A percentile compares a stretch with the other conserved stretches of the same genome.
Conservation (phyloP, 2,888 invertebrate species). For the Torymus tubicola region DNA sequence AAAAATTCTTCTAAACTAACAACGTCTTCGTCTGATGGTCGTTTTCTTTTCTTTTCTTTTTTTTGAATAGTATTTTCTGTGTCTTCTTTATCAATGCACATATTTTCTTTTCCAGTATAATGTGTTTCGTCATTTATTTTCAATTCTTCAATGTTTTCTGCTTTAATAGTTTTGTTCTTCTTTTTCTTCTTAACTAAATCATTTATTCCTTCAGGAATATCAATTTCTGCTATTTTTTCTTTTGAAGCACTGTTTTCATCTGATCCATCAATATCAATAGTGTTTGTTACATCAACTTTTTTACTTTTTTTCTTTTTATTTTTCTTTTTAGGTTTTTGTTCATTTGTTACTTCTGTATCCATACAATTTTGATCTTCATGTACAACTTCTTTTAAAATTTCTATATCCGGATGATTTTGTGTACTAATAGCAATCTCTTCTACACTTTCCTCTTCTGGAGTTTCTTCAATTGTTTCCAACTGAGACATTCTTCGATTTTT, state of each 20-base stretch:
- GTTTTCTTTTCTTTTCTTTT: constrained; percentile 50
- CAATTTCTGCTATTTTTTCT: constrained; percentile 31
- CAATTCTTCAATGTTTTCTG: neutral
- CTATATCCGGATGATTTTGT: neutral
- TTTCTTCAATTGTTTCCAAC: constrained; percentile 70
- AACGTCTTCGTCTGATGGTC: constrained; percentile 47
- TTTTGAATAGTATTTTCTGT: constrained; percentile 27
- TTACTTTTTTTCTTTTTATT: constrained; percentile 56
- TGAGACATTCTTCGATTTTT: constrained; percentile 62
- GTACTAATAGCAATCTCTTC: neutral
- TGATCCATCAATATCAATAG: neutral
- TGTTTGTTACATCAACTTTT: neutral
- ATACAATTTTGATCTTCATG: neutral
- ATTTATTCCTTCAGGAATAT: constrained; percentile 15
- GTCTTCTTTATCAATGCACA: constrained; percentile 11
- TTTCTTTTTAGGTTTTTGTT: constrained; percentile 47
- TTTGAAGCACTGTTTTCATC: constrained; percentile 9
- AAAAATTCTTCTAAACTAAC: constrained; percentile 54
- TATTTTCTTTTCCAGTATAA: constrained; percentile 50
- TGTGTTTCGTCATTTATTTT: neutral
- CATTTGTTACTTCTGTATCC: neutral
- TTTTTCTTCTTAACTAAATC: constrained; percentile 40
- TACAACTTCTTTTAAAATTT: constrained; percentile 21
- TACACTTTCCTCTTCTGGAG: constrained; percentile 62
- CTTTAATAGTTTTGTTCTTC: constrained; percentile 24